A percentile compares a stretch with the other conserved stretches of the same genome.
These are phyloP conservation scores for Orestias chungarensis DNA, from an alignment of 2,797 vertebrate genomes.

Conservation along the genomic window DNA sequence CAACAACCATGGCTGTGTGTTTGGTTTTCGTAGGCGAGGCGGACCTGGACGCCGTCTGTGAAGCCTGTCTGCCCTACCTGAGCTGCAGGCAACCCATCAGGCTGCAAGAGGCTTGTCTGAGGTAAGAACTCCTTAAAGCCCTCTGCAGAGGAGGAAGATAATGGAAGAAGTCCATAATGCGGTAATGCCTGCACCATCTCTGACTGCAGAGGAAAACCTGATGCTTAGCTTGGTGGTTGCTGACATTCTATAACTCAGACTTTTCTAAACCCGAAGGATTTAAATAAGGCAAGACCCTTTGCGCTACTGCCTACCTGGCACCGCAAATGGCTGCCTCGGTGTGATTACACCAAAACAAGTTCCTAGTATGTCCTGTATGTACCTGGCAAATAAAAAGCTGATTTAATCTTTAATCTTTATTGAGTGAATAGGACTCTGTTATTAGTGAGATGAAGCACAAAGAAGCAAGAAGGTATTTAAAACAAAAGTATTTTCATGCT, in stretches of 20 bases:
- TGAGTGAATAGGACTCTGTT: no score
- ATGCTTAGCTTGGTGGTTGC: no score
- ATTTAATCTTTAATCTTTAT: no score
- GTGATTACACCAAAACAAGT: no score
- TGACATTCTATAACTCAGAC: no score
- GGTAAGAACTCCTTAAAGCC: slow-evolving; percentile 74
- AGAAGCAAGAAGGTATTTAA: no score
- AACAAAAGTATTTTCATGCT: no score
- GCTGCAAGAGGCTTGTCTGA: slow-evolving; percentile 90
- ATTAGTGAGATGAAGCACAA: no score
- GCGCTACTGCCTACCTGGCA: background rate
- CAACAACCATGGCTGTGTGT: slow-evolving; percentile 5
- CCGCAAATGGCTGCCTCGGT: no score
- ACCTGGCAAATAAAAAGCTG: no score
- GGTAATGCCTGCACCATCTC: background rate
- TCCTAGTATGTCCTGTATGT: no score
- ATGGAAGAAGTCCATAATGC: background rate
- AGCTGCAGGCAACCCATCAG: slow-evolving; percentile 88
- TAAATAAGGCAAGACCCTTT: background rate
- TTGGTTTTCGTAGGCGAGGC: slow-evolving; percentile 82
- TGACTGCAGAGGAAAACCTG: background rate
- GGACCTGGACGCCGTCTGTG: slow-evolving; percentile 88
- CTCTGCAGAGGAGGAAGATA: background rate
- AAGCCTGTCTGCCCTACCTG: slow-evolving; percentile 90
- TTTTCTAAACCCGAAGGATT: no score